These are phyloP conservation scores for Paramormyrops hopkinsi DNA, from an alignment of 2,797 vertebrate species.

Conservation along the genomic window DNA sequence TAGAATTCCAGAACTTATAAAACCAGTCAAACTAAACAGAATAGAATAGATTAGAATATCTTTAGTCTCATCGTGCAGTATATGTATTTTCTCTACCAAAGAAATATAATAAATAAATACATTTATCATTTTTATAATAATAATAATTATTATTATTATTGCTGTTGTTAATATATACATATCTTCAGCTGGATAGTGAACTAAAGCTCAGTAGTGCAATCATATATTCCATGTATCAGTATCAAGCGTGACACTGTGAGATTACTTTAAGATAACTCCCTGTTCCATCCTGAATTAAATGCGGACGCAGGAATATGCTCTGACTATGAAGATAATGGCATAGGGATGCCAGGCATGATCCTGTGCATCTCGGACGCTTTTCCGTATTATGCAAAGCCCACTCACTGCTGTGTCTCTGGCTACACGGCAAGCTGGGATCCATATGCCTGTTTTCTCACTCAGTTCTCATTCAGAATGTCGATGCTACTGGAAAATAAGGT, in stretches of 20 bases:
- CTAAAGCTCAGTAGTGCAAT: neutral
- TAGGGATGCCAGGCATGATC: neutral
- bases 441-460: neutral
- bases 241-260: neutral
- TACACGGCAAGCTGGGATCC: neutral
- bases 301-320: neutral
- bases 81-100: neutral
- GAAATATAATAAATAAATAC: neutral
- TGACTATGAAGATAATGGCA: neutral
- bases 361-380: neutral
- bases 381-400: neutral
- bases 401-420: neutral
- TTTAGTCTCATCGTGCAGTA: neutral
- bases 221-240: neutral
- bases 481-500: conserved; percentile 27
- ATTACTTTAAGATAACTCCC: neutral
- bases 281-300: neutral
- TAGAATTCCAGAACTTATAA: neutral
- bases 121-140: neutral
- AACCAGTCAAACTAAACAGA: neutral
- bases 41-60: neutral
- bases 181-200: neutral
- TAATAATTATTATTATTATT: neutral
- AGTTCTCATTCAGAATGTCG: neutral
- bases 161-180: neutral